Percentiles rank a stretch among this genome's conserved stretches.
phyloP scores from a whole-genome alignment of 1,140 invertebrate genomes.

The Stegodyphus dumicola region DNA sequence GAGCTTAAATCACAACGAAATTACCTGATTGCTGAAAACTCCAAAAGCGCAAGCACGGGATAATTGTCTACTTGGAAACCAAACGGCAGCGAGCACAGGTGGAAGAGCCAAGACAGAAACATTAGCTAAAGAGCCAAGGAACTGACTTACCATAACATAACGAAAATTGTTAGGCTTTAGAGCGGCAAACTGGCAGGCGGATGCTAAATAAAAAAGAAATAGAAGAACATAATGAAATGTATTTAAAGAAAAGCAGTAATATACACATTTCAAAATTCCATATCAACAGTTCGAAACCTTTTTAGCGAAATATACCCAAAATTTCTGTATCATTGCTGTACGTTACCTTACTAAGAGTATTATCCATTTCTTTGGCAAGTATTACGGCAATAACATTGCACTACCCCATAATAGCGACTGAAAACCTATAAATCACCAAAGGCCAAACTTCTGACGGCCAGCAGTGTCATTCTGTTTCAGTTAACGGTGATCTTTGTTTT shows the following conservation, averaged over 20 bases:
- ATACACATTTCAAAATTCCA: slow-evolving; percentile 77
- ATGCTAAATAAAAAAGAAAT: slow-evolving; percentile 68
- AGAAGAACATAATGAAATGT: slow-evolving; percentile 70
- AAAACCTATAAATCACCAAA: no score
- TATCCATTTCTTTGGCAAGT: no score
- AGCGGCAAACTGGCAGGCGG: slow-evolving; percentile 90
- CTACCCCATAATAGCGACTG: no score
- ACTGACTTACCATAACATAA: slow-evolving; percentile 70
- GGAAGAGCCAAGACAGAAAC: slow-evolving; percentile 73
- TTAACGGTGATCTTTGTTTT: no score
- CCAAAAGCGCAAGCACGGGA: slow-evolving; percentile 73
- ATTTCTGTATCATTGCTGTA: no score
- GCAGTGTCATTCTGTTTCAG: no score
- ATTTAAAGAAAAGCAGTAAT: slow-evolving; percentile 94
- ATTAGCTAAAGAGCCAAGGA: slow-evolving; percentile 71
- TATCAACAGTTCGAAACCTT: no score
- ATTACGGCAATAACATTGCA: no score
- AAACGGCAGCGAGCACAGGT: slow-evolving; percentile 72
- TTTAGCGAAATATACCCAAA: no score
- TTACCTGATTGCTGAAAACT: slow-evolving; percentile 74
- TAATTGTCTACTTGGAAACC: slow-evolving; percentile 72
- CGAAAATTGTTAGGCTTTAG: slow-evolving; percentile 71
- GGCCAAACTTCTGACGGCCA: no score
- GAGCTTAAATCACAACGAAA: no score
- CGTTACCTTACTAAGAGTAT: no score